These are phyloP conservation scores for Channa maculata DNA, from an alignment of 2,113 vertebrate species.

Conservation along the genomic window DNA sequence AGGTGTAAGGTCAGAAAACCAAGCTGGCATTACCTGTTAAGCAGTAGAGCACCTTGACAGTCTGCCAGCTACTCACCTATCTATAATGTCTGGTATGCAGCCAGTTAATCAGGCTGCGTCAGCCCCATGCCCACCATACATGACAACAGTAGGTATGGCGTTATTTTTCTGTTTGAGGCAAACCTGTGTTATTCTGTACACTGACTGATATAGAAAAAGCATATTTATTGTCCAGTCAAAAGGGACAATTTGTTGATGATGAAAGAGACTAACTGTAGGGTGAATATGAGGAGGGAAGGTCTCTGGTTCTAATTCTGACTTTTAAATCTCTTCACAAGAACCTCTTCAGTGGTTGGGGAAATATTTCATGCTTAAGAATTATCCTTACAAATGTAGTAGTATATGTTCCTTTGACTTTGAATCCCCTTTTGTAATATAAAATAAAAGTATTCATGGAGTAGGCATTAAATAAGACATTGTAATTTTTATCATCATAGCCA, in stretches of 20 bases:
- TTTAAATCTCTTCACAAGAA: too few relatives aligned
- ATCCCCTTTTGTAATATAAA: too few relatives aligned
- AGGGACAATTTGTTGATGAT: not conserved
- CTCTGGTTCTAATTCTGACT: too few relatives aligned
- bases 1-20: constrained; percentile 19
- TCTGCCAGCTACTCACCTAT: constrained; percentile 36
- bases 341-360: too few relatives aligned
- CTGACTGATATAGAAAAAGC: not conserved
- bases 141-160: constrained; percentile 1
- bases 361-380: too few relatives aligned
- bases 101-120: not conserved
- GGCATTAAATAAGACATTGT: too few relatives aligned
- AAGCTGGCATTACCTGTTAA: constrained; percentile 33
- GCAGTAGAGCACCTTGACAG: constrained; percentile 25
- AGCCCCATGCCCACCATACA: not conserved
- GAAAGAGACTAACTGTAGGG: not conserved
- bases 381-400: too few relatives aligned
- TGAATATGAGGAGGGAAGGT: not conserved
- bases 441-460: too few relatives aligned
- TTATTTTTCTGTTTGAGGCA: not conserved
- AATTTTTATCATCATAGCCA: too few relatives aligned
- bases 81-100: constrained; percentile 37
- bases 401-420: too few relatives aligned
- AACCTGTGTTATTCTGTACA: not conserved
- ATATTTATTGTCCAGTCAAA: not conserved